Evolutionary conservation across 2,113 vertebrate genomes (phyloP), one percentile per base, ranked within the genome.

Genomic region (Cebidichthys violaceus): DNA sequence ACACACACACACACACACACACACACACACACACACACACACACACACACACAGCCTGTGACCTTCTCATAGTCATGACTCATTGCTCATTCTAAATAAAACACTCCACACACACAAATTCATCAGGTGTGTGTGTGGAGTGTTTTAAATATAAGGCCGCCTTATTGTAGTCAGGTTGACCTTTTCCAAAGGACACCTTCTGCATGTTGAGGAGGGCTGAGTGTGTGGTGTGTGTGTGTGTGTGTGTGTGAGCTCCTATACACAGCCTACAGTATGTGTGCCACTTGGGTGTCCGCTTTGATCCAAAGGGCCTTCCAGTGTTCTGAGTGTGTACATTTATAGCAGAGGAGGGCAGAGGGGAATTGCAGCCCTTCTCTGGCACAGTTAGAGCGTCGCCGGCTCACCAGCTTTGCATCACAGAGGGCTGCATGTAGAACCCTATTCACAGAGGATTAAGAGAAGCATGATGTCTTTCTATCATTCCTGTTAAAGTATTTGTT

Each of bases 111-210:
- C 66, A 27, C 60, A 35, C 31, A 62, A 20, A 45, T 13, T 35
- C 2, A 35, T 55, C 61, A 24, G 10, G 11, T 47, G 18, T 24
- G 39, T 57, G 59, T 59, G 50, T 41, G 13, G 2, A 43, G 43
- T 67, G 50, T 73, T 77, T 84, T 71, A 68, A 79, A 75, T 75
- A 70, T 62, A 59, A 81, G 68, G 43, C 74, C 55, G 55, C 73
- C 39, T 83, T 59, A 78, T 75, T 87, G 77, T 81, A 70, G 74
- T 70, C 57, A 81, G 35, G 27, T 22, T 75, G 82, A 88, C 86
- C 82, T 88, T 87, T 54, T 84, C 20, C 35, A 81, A 43, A 84
- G 73, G 77, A 87, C 69, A 57, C 55, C 39, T 50, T 68, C 29
- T 75, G 81, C 81, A 84, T 82, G 78, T 39, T 33, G 57, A 85